Base-by-base conservation (phyloP, 1,140 invertebrate genomes). In the Protaetia brevitarsis region DNA sequence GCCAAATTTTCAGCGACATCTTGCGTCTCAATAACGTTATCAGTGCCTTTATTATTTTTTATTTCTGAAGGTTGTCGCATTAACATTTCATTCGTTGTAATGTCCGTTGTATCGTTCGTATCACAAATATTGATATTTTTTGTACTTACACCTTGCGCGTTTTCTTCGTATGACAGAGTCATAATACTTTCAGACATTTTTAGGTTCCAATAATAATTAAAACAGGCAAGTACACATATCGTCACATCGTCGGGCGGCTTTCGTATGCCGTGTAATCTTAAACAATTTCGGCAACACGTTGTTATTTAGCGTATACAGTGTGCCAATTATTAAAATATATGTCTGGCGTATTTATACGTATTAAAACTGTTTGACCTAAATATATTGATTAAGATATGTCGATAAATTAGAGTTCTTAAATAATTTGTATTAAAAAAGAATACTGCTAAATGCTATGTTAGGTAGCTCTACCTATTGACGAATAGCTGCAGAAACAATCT, bases 301-400 rank as follows among this genome's bases (percentile, higher is more conserved):
- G 13, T 23, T 51, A 51, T 19, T 51, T 51, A 19, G 41, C 19
- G 41, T 19, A 19, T 23, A 37, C 16, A 23, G 10, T 51, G 11
- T 51, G 41, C 41, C 19, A 19, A 51, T 51, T 51, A 51, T 51
- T 51, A 51, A 16, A 51, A 51, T 51, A 31, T 59, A 59, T 59
- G 29, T 29, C 29, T 59, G 11, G 57, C 57, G 26, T 59, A 59
- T 59, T 59, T 59, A 59, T 59, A 59, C 26, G 57, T 59, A 59
- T 59, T 59, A 59, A 57, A 34, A 31, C 36, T 59, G 19, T 34
- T 56, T 65, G 64, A 65, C 64, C 64, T 65, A 65, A 65, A 65
- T 65, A 56, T 65, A 65, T 65, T 65, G 64, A 65, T 65, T 56
- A 65, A 59, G 29, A 29, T 29, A 29, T 31, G 13, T 6, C 4